A percentile compares a stretch with the other conserved stretches of the same genome.
Evolutionary conservation across 2,888 invertebrate genomes (phyloP).

Genomic region (Lasioglossum leucozonium): DNA sequence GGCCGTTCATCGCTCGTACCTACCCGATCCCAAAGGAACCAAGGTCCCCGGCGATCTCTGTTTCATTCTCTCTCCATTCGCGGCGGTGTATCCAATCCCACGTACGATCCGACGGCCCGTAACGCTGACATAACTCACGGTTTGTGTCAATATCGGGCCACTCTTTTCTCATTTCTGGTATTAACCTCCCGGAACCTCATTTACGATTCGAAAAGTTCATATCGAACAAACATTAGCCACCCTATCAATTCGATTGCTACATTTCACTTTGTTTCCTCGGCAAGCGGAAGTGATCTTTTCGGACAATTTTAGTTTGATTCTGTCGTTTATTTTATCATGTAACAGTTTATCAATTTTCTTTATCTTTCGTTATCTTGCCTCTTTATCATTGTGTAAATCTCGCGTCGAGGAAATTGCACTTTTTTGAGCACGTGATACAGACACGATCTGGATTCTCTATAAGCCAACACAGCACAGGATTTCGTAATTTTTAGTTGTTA

Average conservation of each 20-base stretch:
- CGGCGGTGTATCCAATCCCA: slow-evolving; percentile 46
- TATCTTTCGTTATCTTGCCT: too few relatives aligned
- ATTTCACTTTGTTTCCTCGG: background rate
- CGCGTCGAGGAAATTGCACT: too few relatives aligned
- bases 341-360: too few relatives aligned
- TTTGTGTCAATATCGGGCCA: slow-evolving; percentile 10
- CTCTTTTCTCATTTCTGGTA: slow-evolving; percentile 1
- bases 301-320: background rate
- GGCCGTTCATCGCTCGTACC: slow-evolving; percentile 10
- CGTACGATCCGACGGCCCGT: slow-evolving; percentile 28
- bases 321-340: too few relatives aligned
- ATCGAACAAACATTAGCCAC: background rate
- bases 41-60: background rate
- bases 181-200: background rate
- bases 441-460: too few relatives aligned
- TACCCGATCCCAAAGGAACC: slow-evolving; percentile 13
- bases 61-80: background rate
- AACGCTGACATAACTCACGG: background rate
- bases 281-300: too few relatives aligned
- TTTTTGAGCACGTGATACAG: too few relatives aligned
- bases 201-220: background rate
- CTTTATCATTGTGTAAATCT: too few relatives aligned
- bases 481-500: too few relatives aligned
- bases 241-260: background rate
- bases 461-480: too few relatives aligned